Percentiles rank a stretch among this genome's conserved stretches.
Conservation (phyloP, 1,140 invertebrate species). For the Caligus rogercresseyi region DNA sequence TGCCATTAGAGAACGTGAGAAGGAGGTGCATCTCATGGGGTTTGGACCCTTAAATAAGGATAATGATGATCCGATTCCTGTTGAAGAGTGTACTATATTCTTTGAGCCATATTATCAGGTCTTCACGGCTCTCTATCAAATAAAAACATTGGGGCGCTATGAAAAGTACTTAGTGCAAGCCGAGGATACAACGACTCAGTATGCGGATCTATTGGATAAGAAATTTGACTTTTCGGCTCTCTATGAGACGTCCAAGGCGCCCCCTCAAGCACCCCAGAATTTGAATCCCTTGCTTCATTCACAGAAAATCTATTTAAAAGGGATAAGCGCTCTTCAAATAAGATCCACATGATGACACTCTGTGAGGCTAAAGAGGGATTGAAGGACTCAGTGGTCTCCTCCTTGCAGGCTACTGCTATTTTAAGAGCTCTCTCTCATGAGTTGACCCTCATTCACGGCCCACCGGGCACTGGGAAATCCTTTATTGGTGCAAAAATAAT, state of each 20-base stretch:
- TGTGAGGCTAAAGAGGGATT: background rate
- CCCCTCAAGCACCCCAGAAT: background rate
- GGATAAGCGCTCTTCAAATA: no score
- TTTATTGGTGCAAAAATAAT: background rate
- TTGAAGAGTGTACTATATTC: no score
- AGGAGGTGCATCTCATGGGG: no score
- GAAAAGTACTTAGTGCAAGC: background rate
- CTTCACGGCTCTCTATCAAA: background rate
- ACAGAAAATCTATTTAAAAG: no score
- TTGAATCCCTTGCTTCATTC: background rate
- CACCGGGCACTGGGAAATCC: background rate
- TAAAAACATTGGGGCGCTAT: background rate
- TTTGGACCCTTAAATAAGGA: no score
- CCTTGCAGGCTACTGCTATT: background rate
- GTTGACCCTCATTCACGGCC: background rate
- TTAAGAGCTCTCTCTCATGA: background rate
- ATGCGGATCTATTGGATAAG: background rate
- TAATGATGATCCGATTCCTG: no score
- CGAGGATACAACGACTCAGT: background rate
- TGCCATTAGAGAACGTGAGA: no score
- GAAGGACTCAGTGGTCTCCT: background rate
- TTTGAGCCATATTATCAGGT: background rate
- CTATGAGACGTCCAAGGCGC: background rate
- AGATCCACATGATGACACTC: background rate
- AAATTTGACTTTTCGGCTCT: background rate